phyloP scores from a whole-genome alignment of 2,113 vertebrate species.

The Hemicordylus capensis region DNA sequence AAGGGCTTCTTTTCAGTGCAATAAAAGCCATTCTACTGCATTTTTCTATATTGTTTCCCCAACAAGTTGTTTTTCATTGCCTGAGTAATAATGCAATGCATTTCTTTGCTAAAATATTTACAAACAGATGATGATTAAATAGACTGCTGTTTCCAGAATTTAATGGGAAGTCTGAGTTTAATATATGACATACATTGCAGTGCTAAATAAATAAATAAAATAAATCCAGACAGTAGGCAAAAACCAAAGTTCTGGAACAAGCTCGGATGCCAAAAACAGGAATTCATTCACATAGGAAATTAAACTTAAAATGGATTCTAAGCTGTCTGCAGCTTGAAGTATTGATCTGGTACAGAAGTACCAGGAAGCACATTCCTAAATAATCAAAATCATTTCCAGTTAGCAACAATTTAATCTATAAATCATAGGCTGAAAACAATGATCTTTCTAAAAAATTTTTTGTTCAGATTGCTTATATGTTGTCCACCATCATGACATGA shows the following conservation, averaged over 20 bases:
- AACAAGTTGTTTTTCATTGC: background rate
- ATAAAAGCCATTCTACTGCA: background rate
- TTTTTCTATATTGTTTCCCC: background rate
- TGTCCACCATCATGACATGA: background rate
- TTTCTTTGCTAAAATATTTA: conserved; percentile 12
- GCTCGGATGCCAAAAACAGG: background rate
- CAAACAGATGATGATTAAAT: conserved; percentile 20
- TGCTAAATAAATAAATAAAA: background rate
- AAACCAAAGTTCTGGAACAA: background rate
- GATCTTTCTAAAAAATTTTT: too few species aligned
- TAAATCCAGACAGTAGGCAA: background rate
- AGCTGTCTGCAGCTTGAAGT: background rate
- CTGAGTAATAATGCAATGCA: background rate
- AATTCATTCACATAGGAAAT: background rate
- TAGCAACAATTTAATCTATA: background rate
- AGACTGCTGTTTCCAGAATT: background rate
- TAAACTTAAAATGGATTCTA: background rate
- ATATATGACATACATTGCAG: conserved; percentile 5
- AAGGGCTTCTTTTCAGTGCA: background rate
- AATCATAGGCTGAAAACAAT: background rate
- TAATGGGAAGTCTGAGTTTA: conserved; percentile 15
- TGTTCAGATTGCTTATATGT: background rate
- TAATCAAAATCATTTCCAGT: background rate
- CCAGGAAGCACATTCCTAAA: background rate
- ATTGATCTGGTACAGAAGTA: background rate